phyloP scores from a whole-genome alignment of 2,113 vertebrate species.

The Rhinoderma darwinii region DNA sequence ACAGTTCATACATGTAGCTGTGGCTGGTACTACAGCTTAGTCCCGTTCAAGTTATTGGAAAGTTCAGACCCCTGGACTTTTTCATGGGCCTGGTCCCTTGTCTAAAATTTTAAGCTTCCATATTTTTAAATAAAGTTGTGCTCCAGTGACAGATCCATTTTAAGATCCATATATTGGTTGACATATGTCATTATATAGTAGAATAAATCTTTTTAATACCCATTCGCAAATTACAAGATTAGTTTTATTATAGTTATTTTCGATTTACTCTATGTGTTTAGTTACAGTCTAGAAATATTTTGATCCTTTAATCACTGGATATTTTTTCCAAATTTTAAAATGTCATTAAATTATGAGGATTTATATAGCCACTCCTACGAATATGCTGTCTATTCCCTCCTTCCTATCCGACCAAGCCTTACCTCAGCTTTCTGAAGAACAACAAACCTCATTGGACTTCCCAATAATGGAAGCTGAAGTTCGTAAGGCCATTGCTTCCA shows the following conservation, averaged over 20 bases:
- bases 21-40: too few species aligned
- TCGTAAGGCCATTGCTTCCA: too few species aligned
- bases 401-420: too few species aligned
- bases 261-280: background rate
- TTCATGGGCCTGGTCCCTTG: background rate
- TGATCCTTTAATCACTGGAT: constrained; percentile 4
- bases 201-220: background rate
- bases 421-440: too few species aligned
- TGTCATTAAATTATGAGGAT: background rate
- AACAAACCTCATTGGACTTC: too few species aligned
- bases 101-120: background rate
- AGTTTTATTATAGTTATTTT: background rate
- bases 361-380: too few species aligned
- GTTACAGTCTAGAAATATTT: background rate
- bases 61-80: background rate
- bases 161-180: background rate
- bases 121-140: background rate
- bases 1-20: too few species aligned
- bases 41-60: too few species aligned
- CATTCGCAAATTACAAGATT: background rate
- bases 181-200: background rate
- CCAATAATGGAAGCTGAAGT: too few species aligned
- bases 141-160: background rate
- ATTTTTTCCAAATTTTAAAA: constrained; percentile 7
- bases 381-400: too few species aligned